Conservation (phyloP, 2,888 invertebrate species). For the Lampropteryx suffumata region DNA sequence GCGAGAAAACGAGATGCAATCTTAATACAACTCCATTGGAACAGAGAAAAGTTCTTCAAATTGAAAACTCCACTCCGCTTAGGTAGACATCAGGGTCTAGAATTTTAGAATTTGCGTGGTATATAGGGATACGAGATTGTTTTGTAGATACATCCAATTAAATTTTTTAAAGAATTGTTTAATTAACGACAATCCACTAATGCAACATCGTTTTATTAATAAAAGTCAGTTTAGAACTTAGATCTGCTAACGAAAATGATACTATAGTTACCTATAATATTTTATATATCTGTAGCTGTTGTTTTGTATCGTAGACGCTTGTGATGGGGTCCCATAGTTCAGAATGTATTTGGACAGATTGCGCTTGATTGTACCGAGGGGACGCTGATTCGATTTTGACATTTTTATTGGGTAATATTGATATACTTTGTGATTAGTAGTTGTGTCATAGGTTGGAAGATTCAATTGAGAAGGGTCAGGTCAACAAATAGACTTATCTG, state of each 20-base stretch:
- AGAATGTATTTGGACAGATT: conserved; percentile 46
- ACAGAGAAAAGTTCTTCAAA: too few species aligned
- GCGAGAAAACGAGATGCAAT: too few species aligned
- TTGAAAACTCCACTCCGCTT: too few species aligned
- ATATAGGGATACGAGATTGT: too few species aligned
- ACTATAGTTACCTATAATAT: background rate
- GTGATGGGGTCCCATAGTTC: conserved; percentile 37
- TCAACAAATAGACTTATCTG: conserved; percentile 24
- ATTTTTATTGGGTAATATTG: conserved; percentile 75
- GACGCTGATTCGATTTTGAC: conserved; percentile 71
- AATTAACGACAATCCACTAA: conserved; percentile 6
- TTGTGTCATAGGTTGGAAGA: conserved; percentile 52
- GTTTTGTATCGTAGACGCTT: conserved; percentile 9
- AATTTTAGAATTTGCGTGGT: too few species aligned
- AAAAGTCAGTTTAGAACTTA: background rate
- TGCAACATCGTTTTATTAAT: background rate
- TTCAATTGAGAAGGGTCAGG: conserved; percentile 57
- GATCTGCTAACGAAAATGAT: conserved; percentile 1
- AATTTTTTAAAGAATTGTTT: conserved; percentile 16
- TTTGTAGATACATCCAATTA: too few species aligned
- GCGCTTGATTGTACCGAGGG: conserved; percentile 61
- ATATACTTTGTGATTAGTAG: conserved; percentile 69
- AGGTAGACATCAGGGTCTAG: too few species aligned
- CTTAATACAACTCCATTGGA: too few species aligned
- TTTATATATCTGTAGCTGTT: background rate